These are phyloP conservation scores for Busseola fusca DNA, from an alignment of 2,888 invertebrate species.

Conservation along the genomic window DNA sequence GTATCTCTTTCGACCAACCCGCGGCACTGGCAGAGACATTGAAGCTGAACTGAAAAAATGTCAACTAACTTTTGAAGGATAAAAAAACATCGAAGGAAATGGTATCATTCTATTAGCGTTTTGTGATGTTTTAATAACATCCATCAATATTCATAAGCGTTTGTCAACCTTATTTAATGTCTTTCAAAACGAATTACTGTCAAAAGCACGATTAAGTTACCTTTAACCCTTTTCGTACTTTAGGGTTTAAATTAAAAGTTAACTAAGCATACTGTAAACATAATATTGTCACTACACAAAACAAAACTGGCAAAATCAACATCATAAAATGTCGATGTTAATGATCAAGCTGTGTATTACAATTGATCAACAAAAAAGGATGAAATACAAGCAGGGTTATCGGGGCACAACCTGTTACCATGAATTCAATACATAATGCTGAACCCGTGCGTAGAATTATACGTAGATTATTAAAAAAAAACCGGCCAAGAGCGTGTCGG, in stretches of 20 bases:
- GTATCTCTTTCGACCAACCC: too few relatives aligned
- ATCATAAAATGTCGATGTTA: neutral
- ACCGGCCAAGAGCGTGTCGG: too few relatives aligned
- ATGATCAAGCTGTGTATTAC: neutral
- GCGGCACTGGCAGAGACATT: neutral
- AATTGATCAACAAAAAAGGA: neutral
- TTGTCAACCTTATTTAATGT: constrained; percentile 34
- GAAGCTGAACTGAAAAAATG: neutral
- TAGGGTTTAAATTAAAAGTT: neutral
- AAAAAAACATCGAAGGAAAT: neutral
- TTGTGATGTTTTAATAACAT: constrained; percentile 18
- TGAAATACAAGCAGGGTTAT: neutral
- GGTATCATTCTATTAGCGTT: constrained; percentile 18
- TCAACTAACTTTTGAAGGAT: neutral
- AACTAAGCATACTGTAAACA: neutral
- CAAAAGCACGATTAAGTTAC: constrained; percentile 31
- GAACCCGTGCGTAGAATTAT: neutral
- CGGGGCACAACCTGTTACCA: neutral
- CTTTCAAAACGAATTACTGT: constrained; percentile 34
- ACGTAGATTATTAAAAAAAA: neutral
- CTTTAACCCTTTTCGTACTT: constrained; percentile 6
- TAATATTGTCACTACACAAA: neutral
- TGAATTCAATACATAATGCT: neutral
- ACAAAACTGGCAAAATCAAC: neutral
- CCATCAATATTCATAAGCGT: constrained; percentile 47